A percentile compares a stretch with the other conserved stretches of the same genome.
Conservation (phyloP, 2,113 vertebrate genomes). For the Pseudorasbora parva region DNA sequence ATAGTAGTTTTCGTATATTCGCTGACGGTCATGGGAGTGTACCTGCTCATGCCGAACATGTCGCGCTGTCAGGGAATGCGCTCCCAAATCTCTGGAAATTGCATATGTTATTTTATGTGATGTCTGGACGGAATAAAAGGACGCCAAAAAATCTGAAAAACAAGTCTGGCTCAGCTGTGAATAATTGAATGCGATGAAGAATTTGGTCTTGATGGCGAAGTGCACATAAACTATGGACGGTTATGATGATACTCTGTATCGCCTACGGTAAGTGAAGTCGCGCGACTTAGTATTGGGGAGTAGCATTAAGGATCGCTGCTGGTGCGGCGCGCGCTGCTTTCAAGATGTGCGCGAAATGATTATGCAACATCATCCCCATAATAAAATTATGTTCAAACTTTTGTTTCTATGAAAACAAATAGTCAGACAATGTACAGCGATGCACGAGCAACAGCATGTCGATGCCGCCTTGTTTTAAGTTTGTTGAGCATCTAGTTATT, state of each 20-base stretch:
- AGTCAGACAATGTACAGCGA: not conserved
- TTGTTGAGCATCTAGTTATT: not conserved
- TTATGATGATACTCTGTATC: slow-evolving; percentile 48
- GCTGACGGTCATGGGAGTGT: slow-evolving; percentile 66
- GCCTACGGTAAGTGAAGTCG: slow-evolving; percentile 73
- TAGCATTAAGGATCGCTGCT: slow-evolving; percentile 7
- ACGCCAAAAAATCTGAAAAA: slow-evolving; percentile 5
- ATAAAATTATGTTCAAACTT: not conserved
- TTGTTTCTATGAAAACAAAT: not conserved
- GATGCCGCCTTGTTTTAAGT: not conserved
- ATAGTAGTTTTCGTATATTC: slow-evolving; percentile 9
- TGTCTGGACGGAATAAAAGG: slow-evolving; percentile 5
- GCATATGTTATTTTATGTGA: slow-evolving; percentile 40
- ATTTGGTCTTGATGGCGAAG: slow-evolving; percentile 56
- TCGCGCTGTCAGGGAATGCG: slow-evolving; percentile 60
- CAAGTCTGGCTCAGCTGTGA: not conserved
- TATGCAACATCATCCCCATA: not conserved
- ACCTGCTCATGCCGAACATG: slow-evolving; percentile 65
- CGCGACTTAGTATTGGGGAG: slow-evolving; percentile 53
- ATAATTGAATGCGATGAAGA: not conserved
- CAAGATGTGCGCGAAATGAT: not conserved
- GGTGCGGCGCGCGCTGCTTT: slow-evolving; percentile 29
- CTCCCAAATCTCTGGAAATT: slow-evolving; percentile 52
- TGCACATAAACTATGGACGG: slow-evolving; percentile 65
- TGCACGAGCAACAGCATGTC: not conserved